phyloP scores from a whole-genome alignment of 1,140 invertebrate species.

The Acyrthosiphon pisum region DNA sequence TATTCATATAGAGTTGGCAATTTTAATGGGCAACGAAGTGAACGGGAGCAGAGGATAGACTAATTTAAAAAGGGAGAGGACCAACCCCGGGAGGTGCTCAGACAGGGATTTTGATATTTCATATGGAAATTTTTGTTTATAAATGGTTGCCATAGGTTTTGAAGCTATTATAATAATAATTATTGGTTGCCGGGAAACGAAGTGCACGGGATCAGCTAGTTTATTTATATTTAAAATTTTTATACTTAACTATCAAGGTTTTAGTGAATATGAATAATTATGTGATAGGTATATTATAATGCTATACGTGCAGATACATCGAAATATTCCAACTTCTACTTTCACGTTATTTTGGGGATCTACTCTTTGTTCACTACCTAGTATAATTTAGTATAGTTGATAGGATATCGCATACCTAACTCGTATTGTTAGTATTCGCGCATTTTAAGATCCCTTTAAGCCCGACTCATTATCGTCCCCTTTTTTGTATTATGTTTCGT shows the following conservation, averaged over 20 bases:
- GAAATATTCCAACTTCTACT: not conserved
- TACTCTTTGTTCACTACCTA: not conserved
- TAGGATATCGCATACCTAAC: slow-evolving; percentile 6
- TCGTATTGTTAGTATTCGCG: not conserved
- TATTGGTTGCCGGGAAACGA: too few species aligned
- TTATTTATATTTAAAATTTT: too few species aligned
- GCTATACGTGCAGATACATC: not conserved
- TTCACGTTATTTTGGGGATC: not conserved
- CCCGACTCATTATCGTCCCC: not conserved
- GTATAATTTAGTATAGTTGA: not conserved
- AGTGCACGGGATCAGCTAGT: too few species aligned
- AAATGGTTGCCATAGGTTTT: too few species aligned
- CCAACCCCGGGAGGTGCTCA: too few species aligned
- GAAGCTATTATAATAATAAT: too few species aligned
- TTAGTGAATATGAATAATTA: not conserved
- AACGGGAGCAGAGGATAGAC: too few species aligned
- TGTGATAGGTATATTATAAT: not conserved
- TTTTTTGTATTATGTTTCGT: slow-evolving; percentile 31
- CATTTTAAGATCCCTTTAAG: slow-evolving; percentile 24
- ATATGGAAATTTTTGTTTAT: too few species aligned
- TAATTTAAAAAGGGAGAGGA: too few species aligned
- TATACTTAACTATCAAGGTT: not conserved
- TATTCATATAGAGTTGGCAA: too few species aligned
- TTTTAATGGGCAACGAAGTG: too few species aligned
- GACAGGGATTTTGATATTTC: too few species aligned